Evolutionary conservation across 2,797 vertebrate species (phyloP).

Genomic region (Schizopygopsis pylzovi): DNA sequence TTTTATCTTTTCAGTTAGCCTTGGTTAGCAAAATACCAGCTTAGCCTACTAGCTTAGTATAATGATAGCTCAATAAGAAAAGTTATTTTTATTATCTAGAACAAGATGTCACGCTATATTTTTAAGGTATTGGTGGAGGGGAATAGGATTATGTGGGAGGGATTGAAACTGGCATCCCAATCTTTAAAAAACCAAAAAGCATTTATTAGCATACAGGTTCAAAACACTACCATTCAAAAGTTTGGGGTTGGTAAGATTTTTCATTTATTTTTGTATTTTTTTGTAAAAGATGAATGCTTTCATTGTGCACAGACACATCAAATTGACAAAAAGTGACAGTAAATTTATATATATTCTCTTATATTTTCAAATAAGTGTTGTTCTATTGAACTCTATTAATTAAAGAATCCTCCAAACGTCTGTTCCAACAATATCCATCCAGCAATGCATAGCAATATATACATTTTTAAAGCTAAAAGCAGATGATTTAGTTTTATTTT

Average conservation of each 20-base stretch:
- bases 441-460: not conserved
- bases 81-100: not conserved
- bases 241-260: not conserved
- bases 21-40: too few species aligned
- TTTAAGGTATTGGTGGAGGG: not conserved
- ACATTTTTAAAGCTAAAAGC: not conserved
- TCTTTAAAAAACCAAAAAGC: too few species aligned
- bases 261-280: not conserved
- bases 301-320: not conserved
- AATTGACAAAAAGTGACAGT: not conserved
- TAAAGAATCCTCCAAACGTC: not conserved
- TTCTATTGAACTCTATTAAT: not conserved
- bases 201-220: not conserved
- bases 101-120: not conserved
- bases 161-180: too few species aligned
- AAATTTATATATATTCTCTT: not conserved
- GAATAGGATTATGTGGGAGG: not conserved
- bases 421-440: too few species aligned
- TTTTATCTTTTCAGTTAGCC: too few species aligned
- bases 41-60: not conserved
- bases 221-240: not conserved
- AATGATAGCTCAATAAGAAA: not conserved
- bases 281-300: not conserved
- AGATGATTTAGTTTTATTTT: too few species aligned
- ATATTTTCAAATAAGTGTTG: too few species aligned